phyloP scores from a whole-genome alignment of 2,113 vertebrate genomes.

The Mesitornis unicolor region DNA sequence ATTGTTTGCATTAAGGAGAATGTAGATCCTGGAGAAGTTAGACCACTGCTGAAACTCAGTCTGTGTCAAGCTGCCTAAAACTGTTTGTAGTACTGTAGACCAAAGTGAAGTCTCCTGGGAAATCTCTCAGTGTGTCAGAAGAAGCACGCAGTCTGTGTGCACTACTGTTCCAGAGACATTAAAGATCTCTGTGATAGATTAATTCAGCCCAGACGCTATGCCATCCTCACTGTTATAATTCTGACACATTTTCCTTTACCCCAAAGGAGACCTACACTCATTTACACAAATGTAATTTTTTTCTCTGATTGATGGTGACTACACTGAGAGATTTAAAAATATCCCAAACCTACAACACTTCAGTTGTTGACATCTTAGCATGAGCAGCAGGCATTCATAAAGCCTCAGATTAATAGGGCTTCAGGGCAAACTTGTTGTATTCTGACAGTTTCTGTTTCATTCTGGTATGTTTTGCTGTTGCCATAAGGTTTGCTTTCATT shows the following conservation, averaged over 20 bases:
- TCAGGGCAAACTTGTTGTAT: neutral
- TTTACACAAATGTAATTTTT: constrained; percentile 17
- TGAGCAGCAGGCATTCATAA: constrained; percentile 19
- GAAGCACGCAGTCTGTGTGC: neutral
- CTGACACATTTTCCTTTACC: constrained; percentile 1
- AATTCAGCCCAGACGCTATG: neutral
- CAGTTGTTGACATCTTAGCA: constrained; percentile 19
- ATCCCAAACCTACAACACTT: constrained; percentile 2
- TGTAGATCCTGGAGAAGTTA: neutral
- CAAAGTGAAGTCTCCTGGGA: neutral
- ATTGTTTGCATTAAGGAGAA: neutral
- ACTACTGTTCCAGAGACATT: neutral
- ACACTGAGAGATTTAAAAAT: constrained; percentile 44
- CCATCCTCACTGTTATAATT: neutral
- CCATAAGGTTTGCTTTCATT: neutral
- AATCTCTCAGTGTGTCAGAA: neutral
- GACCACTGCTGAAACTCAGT: neutral
- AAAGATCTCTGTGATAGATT: constrained; percentile 7
- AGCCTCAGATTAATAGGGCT: constrained; percentile 23
- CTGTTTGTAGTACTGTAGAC: neutral
- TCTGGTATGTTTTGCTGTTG: neutral
- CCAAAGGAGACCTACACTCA: constrained; percentile 18
- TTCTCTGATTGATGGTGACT: neutral
- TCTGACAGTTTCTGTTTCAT: neutral
- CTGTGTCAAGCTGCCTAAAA: neutral